These are phyloP conservation scores for Pyralis farinalis DNA, from an alignment of 2,888 invertebrate species.

Conservation along the genomic window DNA sequence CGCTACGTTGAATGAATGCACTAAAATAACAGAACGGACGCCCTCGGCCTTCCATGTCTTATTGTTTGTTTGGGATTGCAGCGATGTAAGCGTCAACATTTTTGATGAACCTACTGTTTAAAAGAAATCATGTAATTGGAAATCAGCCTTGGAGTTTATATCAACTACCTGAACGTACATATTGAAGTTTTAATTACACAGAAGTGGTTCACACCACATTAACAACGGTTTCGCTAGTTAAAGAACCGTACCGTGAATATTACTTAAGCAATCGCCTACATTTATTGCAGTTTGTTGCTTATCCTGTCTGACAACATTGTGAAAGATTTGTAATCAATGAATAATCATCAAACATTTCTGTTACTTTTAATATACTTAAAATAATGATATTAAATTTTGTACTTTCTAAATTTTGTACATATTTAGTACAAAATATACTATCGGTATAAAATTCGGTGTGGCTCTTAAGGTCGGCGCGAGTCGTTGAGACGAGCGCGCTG, in stretches of 20 bases:
- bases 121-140: too few relatives aligned
- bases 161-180: too few relatives aligned
- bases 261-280: constrained; percentile 3
- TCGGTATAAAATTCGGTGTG: constrained; percentile 61
- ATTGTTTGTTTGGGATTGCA: constrained; percentile 28
- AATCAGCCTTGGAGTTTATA: too few relatives aligned
- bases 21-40: constrained; percentile 52
- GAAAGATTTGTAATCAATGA: constrained; percentile 33
- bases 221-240: constrained; percentile 4
- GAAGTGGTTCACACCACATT: constrained; percentile 1
- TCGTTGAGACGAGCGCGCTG: constrained; percentile 32
- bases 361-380: background rate
- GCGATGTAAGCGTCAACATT: too few relatives aligned
- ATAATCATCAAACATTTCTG: constrained; percentile 13
- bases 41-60: constrained; percentile 59
- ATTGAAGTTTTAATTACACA: constrained; percentile 16
- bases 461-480: constrained; percentile 42
- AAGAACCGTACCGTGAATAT: constrained; percentile 3
- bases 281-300: constrained; percentile 3
- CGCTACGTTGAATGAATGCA: constrained; percentile 60
- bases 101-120: too few relatives aligned
- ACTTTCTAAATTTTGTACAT: background rate
- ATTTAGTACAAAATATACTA: constrained; percentile 28
- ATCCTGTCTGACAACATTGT: constrained; percentile 6
- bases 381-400: too few relatives aligned